These are phyloP conservation scores for Echeneis naucrates DNA, from an alignment of 2,797 vertebrate genomes.

Conservation along the genomic window DNA sequence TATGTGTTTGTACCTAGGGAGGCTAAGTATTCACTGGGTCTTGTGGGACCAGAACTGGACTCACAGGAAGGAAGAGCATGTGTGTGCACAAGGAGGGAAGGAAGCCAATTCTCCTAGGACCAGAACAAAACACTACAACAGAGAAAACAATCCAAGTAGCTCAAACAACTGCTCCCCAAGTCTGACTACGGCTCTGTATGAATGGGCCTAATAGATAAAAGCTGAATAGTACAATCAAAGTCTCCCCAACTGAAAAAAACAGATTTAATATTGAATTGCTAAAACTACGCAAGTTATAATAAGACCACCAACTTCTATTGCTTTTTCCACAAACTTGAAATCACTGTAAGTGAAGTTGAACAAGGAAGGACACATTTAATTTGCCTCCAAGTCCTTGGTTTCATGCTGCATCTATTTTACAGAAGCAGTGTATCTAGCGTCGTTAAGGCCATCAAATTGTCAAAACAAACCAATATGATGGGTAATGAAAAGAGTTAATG, in stretches of 20 bases:
- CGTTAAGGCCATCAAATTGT: neutral
- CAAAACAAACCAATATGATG: neutral
- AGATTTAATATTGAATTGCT: constrained; percentile 4
- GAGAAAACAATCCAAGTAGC: constrained; percentile 71
- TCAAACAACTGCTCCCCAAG: constrained; percentile 57
- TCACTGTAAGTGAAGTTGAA: neutral
- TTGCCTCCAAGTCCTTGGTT: neutral
- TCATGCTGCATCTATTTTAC: constrained; percentile 11
- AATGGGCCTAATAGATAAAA: constrained; percentile 50
- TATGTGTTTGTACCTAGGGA: constrained; percentile 43
- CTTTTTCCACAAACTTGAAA: neutral
- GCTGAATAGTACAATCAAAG: constrained; percentile 31
- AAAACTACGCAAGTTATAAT: neutral
- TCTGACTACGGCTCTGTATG: constrained; percentile 30
- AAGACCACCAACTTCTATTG: constrained; percentile 1
- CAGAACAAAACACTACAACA: constrained; percentile 66
- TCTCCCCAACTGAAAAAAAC: constrained; percentile 12
- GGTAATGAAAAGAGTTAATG: neutral
- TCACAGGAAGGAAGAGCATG: constrained; percentile 84
- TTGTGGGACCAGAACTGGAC: constrained; percentile 55
- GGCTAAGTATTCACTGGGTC: constrained; percentile 39
- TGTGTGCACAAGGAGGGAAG: constrained; percentile 76
- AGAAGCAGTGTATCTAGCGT: neutral
- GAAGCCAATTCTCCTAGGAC: constrained; percentile 76
- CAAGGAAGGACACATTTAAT: constrained; percentile 13